Evolutionary conservation across 2,113 vertebrate genomes (phyloP).

Genomic region (Hipposideros armiger): DNA sequence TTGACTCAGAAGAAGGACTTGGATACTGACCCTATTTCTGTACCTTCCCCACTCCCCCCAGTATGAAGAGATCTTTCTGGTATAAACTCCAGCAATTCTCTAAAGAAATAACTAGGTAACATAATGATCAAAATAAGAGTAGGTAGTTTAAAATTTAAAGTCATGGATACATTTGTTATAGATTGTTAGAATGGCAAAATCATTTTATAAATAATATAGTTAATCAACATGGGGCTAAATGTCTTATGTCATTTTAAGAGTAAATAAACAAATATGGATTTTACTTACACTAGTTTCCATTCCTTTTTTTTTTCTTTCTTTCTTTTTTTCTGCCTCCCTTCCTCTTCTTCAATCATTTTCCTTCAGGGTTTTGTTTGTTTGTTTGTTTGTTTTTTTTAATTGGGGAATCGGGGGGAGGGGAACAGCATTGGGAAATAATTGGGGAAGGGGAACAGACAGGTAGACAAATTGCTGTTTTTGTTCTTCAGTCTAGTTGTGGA

Average conservation of each 20-base stretch:
- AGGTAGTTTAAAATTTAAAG: not conserved
- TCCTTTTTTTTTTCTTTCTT: not conserved
- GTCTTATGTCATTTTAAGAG: not conserved
- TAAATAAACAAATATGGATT: not conserved
- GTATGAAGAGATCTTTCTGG: not conserved
- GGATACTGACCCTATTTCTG: not conserved
- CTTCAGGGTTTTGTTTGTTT: not conserved
- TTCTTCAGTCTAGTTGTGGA: no score
- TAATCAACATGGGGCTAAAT: not conserved
- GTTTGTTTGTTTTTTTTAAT: not conserved
- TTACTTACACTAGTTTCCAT: not conserved
- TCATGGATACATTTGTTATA: not conserved
- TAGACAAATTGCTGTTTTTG: no score
- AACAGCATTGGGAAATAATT: no score
- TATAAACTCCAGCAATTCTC: not conserved
- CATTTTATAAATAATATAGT: not conserved
- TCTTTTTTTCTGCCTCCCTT: rapidly evolving
- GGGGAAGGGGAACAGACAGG: no score
- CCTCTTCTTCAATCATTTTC: not conserved
- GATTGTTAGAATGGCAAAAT: not conserved
- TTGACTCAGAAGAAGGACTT: not conserved
- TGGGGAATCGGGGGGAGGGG: no score
- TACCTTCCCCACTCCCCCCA: rapidly evolving
- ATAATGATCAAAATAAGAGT: not conserved
- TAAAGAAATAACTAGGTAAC: not conserved